A percentile compares a stretch with the other conserved stretches of the same genome.
Evolutionary conservation across 2,888 invertebrate genomes (phyloP).

Genomic region (Catocala nupta): DNA sequence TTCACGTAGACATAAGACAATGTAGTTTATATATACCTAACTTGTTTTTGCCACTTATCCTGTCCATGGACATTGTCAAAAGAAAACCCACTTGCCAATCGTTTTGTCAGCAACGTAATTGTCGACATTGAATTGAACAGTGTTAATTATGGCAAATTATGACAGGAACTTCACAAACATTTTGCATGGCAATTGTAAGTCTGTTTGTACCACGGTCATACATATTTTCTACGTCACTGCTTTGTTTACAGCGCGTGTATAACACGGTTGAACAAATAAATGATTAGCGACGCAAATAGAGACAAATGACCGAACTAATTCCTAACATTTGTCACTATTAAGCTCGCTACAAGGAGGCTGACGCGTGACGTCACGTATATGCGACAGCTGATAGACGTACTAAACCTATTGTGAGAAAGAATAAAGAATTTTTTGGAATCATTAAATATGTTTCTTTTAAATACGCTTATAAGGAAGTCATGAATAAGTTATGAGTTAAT

Average conservation of each 20-base stretch:
- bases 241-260: constrained; percentile 22
- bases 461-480: neutral
- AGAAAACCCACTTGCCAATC: too few relatives aligned
- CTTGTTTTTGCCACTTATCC: too few relatives aligned
- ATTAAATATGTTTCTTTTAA: neutral
- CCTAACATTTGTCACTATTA: constrained; percentile 72
- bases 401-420: constrained; percentile 5
- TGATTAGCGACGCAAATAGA: constrained; percentile 66
- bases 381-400: constrained; percentile 34
- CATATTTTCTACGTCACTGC: too few relatives aligned
- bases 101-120: too few relatives aligned
- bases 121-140: too few relatives aligned
- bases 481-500: neutral
- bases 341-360: constrained; percentile 20
- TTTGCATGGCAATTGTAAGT: too few relatives aligned
- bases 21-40: too few relatives aligned
- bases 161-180: too few relatives aligned
- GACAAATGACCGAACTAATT: constrained; percentile 71
- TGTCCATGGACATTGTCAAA: too few relatives aligned
- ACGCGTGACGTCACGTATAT: constrained; percentile 25
- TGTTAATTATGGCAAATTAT: too few relatives aligned
- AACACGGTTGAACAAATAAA: constrained; percentile 47
- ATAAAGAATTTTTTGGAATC: neutral
- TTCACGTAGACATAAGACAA: too few relatives aligned
- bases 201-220: neutral